These are phyloP conservation scores for Gorilla gorilla DNA, from an alignment of 2,113 vertebrate species.

Conservation along the genomic window DNA sequence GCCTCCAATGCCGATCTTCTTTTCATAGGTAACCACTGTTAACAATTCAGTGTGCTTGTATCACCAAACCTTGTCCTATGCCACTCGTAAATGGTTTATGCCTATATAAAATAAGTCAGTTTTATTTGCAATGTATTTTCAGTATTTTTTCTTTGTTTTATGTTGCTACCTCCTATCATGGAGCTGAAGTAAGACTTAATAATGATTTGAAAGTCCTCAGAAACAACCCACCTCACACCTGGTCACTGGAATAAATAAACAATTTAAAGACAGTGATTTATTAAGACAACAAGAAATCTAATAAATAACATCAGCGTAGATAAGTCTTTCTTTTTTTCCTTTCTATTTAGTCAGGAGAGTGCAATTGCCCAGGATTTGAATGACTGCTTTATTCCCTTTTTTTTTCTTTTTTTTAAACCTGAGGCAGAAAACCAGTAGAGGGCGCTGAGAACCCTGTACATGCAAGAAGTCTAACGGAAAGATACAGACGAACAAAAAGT, in stretches of 20 bases:
- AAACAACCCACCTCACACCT: not conserved
- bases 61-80: not conserved
- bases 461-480: not conserved
- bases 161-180: not conserved
- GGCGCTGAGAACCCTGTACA: conserved; percentile 67
- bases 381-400: not conserved
- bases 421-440: conserved; percentile 75
- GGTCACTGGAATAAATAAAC: not conserved
- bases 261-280: too few species aligned
- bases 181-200: not conserved
- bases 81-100: not conserved
- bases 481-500: too few species aligned
- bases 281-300: not conserved
- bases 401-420: not conserved
- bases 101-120: not conserved
- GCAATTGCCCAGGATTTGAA: not conserved
- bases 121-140: not conserved
- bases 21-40: not conserved
- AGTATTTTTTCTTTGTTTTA: not conserved
- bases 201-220: not conserved
- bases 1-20: not conserved
- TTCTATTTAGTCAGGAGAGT: not conserved
- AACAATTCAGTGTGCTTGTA: not conserved
- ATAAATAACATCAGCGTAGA: too few species aligned
- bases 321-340: too few species aligned